Base-by-base conservation (phyloP, 2,113 vertebrate species). In the Ursus arctos region DNA sequence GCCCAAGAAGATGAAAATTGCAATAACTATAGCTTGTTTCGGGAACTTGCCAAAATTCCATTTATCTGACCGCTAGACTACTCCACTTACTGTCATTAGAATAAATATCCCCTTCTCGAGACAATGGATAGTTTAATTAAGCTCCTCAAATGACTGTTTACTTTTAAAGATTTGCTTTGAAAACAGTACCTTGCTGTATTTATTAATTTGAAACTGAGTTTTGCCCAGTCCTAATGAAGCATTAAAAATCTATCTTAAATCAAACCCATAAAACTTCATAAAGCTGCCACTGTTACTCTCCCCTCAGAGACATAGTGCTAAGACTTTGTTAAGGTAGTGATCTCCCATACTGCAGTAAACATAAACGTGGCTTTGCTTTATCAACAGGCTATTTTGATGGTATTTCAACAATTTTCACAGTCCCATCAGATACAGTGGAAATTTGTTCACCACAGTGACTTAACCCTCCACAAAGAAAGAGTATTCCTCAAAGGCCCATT, bases 1-100 rank as follows among this genome's bases (percentile, higher is more conserved):
- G 36, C n/a, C 71, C 76, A 92, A 63, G 22, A 87, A 90, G 19
- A 72, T 53, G 69, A 86, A 95, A 87, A 91, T 92, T 95, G 28
- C 87, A 74, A 36, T 63, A 97, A 95, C 57, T 55, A 67, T 69
- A 94, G 33, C 84, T 91, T 93, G 31, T 83, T 71, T 88, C n/a
- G 59, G 59, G 40, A 88, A 91, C 24, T 65, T 94, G 47, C 10
- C 82, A 93, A 97, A 96, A 96, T 97, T 94, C 31, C 72, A 57
- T 61, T 72, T 43, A 85, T 82, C 69, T 67, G 28, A 47, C 31
- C 63, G 49, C 31, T 59, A 57, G 6, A 51, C 51, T 74, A 82
- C 2, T 87, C 88, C 86, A 31, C 26, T 92, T 92, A 67, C 28
- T 71, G 19, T 86, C 55, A 76, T 31, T 88, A 91, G 33, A 94